Conservation (phyloP, 2,113 vertebrate genomes). For the Sialia sialis region DNA sequence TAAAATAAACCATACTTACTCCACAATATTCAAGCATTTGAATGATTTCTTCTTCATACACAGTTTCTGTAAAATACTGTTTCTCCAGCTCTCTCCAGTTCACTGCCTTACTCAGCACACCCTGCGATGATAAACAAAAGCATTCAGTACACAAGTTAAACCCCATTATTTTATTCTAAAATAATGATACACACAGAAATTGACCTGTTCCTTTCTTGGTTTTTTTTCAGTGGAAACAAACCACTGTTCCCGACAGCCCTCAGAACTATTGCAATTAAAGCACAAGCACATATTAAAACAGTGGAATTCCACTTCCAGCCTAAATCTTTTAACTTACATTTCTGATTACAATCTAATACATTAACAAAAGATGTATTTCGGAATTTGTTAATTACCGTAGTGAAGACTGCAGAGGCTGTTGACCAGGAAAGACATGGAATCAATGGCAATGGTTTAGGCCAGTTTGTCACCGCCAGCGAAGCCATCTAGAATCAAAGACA, state of each 20-base stretch:
- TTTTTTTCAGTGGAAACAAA: not conserved
- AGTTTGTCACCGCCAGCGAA: slow-evolving; percentile 94
- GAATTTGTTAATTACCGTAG: slow-evolving; percentile 80
- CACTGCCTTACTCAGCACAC: slow-evolving; percentile 93
- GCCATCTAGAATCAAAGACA: slow-evolving; percentile 85
- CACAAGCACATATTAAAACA: not conserved
- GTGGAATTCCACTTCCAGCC: not conserved
- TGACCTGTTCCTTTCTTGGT: not conserved
- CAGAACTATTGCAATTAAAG: not conserved
- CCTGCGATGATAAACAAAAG: slow-evolving; percentile 73
- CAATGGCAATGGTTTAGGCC: slow-evolving; percentile 95
- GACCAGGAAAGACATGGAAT: slow-evolving; percentile 97
- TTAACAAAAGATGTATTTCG: not conserved
- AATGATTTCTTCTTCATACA: slow-evolving; percentile 95
- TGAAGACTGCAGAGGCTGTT: slow-evolving; percentile 96
- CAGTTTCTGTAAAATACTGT: slow-evolving; percentile 88
- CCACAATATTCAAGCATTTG: slow-evolving; percentile 95
- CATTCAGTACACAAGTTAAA: not conserved
- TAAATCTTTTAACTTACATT: not conserved
- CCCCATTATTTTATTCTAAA: not conserved
- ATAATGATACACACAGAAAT: not conserved
- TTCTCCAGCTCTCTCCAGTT: slow-evolving; percentile 96
- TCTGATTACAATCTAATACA: not conserved
- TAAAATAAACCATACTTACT: slow-evolving; percentile 75
- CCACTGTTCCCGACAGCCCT: not conserved